Evolutionary conservation across 2,113 vertebrate genomes (phyloP).

Genomic region (Mugil cephalus): DNA sequence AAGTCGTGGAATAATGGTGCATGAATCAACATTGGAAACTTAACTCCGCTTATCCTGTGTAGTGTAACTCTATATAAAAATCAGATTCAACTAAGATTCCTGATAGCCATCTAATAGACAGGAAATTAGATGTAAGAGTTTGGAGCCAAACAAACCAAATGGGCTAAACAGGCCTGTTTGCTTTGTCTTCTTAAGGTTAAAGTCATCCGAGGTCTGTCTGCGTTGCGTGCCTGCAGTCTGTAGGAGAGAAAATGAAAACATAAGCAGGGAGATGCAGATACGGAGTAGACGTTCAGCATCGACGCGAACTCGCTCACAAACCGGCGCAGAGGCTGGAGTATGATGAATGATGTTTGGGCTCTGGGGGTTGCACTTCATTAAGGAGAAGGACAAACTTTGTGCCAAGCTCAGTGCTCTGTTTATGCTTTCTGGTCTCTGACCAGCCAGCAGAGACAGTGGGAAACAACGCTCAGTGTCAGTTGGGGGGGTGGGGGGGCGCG

Average conservation of each 20-base stretch:
- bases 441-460: slow-evolving; percentile 55
- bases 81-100: slow-evolving; percentile 46
- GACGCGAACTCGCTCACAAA: slow-evolving; percentile 26
- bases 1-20: slow-evolving; percentile 33
- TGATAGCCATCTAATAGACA: slow-evolving; percentile 68
- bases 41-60: background rate
- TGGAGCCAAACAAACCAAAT: slow-evolving; percentile 58
- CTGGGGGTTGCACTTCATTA: slow-evolving; percentile 75
- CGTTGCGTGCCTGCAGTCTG: slow-evolving; percentile 32
- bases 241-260: slow-evolving; percentile 53
- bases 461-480: slow-evolving; percentile 64
- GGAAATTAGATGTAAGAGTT: slow-evolving; percentile 61
- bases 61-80: slow-evolving; percentile 43
- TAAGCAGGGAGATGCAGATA: slow-evolving; percentile 34
- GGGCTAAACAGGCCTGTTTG: slow-evolving; percentile 32
- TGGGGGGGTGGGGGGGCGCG: slow-evolving; percentile 10
- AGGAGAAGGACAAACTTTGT: slow-evolving; percentile 71
- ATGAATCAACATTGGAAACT: slow-evolving; percentile 59
- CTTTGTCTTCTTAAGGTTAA: slow-evolving; percentile 41
- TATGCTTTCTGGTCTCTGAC: slow-evolving; percentile 70
- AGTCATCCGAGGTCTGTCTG: slow-evolving; percentile 53
- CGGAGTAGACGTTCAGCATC: slow-evolving; percentile 16
- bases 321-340: slow-evolving; percentile 24
- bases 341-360: slow-evolving; percentile 77
- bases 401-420: slow-evolving; percentile 73